Base-by-base conservation (phyloP, 2,888 invertebrate genomes). In the Proisotoma minuta region DNA sequence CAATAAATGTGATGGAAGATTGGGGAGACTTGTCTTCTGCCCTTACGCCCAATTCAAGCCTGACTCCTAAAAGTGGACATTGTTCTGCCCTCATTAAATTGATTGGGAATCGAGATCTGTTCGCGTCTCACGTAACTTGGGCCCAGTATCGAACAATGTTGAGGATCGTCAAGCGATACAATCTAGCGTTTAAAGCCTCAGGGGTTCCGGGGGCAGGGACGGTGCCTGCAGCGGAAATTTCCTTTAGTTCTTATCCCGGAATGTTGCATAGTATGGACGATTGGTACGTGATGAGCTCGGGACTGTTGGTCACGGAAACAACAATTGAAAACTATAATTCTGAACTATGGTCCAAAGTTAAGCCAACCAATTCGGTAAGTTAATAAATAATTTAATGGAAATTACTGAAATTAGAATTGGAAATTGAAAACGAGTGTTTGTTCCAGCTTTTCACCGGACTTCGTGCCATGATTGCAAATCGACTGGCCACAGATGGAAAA, bases 161-260 rank as follows among this genome's bases (percentile, higher is more conserved):
- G 63, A 83, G 91, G 61, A 84, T 93, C 34, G 80, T 91, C 75
- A 94, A 94, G 77, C 84, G 85, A 60, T 94, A 94, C 79, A 87
- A 87, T 74, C 84, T 95, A 57, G 84, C 85, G 65, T 91, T 85
- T 76, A 88, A 86, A 70, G 77, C 81, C 54, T 82, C 84, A 12
- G 79, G 82, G 2, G 79, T 79, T 52, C 43, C 48, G 23, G 63
- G 57, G 1, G 78, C 80, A 18, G 78, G 79, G 51, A 76, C 81
- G 2, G 84, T 88, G 23, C 85, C 88, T 0, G 88, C 87, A 0
- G 81, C 81, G 43, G 82, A 84, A 2, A 83, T 90, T 23, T 83
- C 86, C 10, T 91, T 92, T 79, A 87, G 91, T 0, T 87, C 91
- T 0, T 92, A 91, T 77, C 92, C 92, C 0, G 92, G 89, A 10